Evolutionary conservation across 2,888 invertebrate species (phyloP).

Genomic region (Tromatobia lineatoria): DNA sequence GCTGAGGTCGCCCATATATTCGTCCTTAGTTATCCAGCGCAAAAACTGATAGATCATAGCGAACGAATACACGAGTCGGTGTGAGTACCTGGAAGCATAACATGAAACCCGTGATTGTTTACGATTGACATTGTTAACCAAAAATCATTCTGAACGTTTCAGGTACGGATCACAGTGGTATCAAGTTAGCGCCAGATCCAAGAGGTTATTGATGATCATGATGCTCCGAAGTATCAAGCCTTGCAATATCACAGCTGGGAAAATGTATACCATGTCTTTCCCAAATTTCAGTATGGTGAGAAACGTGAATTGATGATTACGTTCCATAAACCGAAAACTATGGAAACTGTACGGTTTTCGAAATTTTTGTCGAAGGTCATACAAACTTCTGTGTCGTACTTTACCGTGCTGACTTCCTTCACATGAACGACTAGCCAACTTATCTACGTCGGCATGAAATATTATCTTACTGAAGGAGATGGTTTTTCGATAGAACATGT

Average conservation of each 20-base stretch:
- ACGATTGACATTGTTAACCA: too few species aligned
- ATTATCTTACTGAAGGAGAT: background rate
- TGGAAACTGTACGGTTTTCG: background rate
- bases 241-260: conserved; percentile 38
- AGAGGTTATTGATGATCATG: conserved; percentile 26
- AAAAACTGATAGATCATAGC: conserved; percentile 59
- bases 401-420: conserved; percentile 66
- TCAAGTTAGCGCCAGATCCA: background rate
- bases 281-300: conserved; percentile 45
- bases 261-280: conserved; percentile 36
- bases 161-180: conserved; percentile 51
- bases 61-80: conserved; percentile 40
- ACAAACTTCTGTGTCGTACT: conserved; percentile 76
- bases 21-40: conserved; percentile 57
- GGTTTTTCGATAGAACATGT: too few species aligned
- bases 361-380: conserved; percentile 70
- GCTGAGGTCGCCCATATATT: conserved; percentile 58
- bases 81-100: conserved; percentile 16
- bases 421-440: background rate
- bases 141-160: background rate
- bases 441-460: background rate
- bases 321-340: background rate
- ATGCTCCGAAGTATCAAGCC: conserved; percentile 31
- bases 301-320: background rate
- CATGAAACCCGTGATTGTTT: background rate